These are phyloP conservation scores for Osmoderma eremita DNA, from an alignment of 2,888 invertebrate genomes.

Conservation along the genomic window DNA sequence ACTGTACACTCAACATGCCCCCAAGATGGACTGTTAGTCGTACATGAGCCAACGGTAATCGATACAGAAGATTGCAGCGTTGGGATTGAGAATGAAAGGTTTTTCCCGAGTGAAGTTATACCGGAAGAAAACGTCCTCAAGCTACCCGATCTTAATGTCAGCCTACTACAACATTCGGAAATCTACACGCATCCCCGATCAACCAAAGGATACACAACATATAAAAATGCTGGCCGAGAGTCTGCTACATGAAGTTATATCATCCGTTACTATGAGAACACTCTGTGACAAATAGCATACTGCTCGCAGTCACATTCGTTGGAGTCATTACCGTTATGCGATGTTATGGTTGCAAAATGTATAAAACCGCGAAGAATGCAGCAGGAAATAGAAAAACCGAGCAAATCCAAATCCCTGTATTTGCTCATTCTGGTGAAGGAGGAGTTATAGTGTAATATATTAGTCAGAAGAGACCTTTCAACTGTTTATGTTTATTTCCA, in stretches of 20 bases:
- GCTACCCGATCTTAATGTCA: conserved; percentile 6
- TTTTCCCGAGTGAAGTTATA: neutral
- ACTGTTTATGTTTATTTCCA: no score
- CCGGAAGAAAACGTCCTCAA: conserved; percentile 18
- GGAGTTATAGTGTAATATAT: neutral
- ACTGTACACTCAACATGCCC: conserved; percentile 4
- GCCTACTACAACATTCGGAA: neutral
- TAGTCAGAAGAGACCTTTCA: neutral
- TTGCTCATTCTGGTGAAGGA: neutral
- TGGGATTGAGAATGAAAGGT: conserved; percentile 12
- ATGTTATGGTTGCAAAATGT: neutral
- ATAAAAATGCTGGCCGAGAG: neutral
- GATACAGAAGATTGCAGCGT: conserved; percentile 2
- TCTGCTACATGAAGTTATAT: neutral
- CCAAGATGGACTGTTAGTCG: neutral
- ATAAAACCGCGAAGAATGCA: neutral
- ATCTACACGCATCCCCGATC: neutral
- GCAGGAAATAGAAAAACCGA: neutral
- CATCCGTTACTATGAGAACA: neutral
- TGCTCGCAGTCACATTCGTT: neutral
- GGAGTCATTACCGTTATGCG: neutral
- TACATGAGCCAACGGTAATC: conserved; percentile 7
- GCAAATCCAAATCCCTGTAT: neutral
- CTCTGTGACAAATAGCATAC: neutral
- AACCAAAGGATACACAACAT: neutral